Conservation (phyloP, 2,888 invertebrate genomes). For the Tenthredo livida region DNA sequence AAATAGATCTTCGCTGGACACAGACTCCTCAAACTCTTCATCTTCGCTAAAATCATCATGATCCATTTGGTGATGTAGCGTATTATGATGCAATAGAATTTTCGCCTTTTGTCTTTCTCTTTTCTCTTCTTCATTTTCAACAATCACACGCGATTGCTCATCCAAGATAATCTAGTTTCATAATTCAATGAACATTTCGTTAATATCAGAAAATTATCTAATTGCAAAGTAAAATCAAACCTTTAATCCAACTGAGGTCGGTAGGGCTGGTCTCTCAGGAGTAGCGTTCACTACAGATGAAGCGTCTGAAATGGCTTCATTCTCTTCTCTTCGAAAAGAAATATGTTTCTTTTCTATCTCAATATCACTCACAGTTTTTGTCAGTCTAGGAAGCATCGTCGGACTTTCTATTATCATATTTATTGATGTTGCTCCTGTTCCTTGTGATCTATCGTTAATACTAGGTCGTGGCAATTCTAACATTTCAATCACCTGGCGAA, state of each 20-base stretch:
- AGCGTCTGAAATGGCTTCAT: background rate
- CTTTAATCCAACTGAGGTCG: slow-evolving; percentile 13
- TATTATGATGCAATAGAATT: slow-evolving; percentile 59
- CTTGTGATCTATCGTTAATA: slow-evolving; percentile 56
- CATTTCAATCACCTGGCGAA: slow-evolving; percentile 57
- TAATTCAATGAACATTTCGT: background rate
- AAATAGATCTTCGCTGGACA: slow-evolving; percentile 62
- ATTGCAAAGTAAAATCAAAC: background rate
- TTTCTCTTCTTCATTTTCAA: slow-evolving; percentile 64
- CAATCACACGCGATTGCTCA: slow-evolving; percentile 66
- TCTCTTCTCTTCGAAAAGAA: slow-evolving; percentile 53
- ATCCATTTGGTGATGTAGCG: slow-evolving; percentile 47
- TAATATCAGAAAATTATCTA: background rate
- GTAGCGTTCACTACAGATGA: background rate
- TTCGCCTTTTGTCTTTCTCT: slow-evolving; percentile 61
- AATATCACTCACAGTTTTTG: slow-evolving; percentile 53
- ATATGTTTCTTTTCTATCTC: slow-evolving; percentile 60
- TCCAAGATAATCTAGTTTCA: slow-evolving; percentile 67
- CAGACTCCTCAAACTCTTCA: slow-evolving; percentile 60
- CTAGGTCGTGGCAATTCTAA: slow-evolving; percentile 59
- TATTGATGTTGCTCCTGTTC: slow-evolving; percentile 53
- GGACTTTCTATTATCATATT: slow-evolving; percentile 60
- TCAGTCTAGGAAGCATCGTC: slow-evolving; percentile 58
- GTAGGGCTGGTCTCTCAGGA: background rate
- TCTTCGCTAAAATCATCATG: background rate